These are phyloP conservation scores for Pitangus sulphuratus DNA, from an alignment of 2,797 vertebrate species.

Conservation along the genomic window DNA sequence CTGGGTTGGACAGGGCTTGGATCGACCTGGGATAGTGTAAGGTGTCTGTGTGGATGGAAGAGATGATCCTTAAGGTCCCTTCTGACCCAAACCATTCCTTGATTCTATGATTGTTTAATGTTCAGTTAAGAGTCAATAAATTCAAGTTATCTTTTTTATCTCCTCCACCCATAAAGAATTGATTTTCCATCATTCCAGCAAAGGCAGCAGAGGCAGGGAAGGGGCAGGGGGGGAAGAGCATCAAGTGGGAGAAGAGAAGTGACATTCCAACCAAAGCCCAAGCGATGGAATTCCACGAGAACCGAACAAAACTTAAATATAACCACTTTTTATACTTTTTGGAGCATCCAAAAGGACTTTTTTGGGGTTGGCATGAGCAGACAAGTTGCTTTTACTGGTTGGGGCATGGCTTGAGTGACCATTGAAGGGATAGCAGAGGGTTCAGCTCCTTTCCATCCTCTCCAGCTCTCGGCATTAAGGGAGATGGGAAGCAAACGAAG, in stretches of 20 bases:
- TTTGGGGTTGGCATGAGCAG: not conserved
- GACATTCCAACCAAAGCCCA: not conserved
- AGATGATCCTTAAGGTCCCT: not conserved
- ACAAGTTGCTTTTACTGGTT: not conserved
- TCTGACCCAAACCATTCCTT: not conserved
- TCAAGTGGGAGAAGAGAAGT: fast-evolving
- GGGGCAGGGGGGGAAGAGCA: not conserved
- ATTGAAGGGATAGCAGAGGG: not conserved
- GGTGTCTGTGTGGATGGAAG: not conserved
- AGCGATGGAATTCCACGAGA: fast-evolving
- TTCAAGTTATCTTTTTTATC: not conserved
- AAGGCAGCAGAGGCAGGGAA: not conserved
- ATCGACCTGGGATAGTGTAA: not conserved
- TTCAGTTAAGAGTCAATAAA: not conserved
- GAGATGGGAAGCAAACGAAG: not conserved
- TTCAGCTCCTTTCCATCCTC: not conserved
- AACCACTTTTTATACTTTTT: not conserved
- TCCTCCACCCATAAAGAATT: not conserved
- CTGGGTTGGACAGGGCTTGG: not conserved
- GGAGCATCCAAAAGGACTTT: not conserved
- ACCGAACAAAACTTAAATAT: fast-evolving
- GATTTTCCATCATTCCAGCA: not conserved
- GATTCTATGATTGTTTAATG: not conserved
- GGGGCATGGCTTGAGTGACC: not conserved
- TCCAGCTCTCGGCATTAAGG: not conserved